A percentile compares a stretch with the other conserved stretches of the same genome.
Conservation (phyloP, 2,113 vertebrate genomes). For the Cacatua alba region DNA sequence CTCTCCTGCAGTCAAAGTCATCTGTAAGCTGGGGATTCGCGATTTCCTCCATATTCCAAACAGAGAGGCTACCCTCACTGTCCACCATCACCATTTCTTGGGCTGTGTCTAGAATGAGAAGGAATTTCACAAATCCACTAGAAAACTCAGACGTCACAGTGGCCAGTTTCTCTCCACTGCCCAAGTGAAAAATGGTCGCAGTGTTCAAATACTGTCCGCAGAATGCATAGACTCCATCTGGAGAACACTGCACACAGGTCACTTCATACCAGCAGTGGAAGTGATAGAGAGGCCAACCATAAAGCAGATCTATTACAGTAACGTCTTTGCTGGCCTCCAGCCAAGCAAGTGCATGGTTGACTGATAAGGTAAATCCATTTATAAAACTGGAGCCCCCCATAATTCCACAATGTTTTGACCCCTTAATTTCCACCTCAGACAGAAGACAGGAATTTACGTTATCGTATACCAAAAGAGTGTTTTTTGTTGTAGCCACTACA, state of each 20-base stretch:
- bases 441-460: conserved; percentile 96
- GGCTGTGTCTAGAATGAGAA: conserved; percentile 90
- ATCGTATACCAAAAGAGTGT: conserved; percentile 95
- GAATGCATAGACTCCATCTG: conserved; percentile 93
- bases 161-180: conserved; percentile 93
- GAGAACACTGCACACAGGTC: conserved; percentile 95
- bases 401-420: conserved; percentile 88
- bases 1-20: conserved; percentile 94
- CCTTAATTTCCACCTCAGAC: conserved; percentile 96
- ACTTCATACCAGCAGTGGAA: conserved; percentile 99
- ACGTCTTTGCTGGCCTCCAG: conserved; percentile 97
- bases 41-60: conserved; percentile 96
- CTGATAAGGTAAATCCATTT: conserved; percentile 93
- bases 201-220: conserved; percentile 98
- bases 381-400: conserved; percentile 88
- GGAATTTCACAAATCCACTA: conserved; percentile 95
- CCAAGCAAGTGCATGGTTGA: conserved; percentile 95
- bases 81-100: conserved; percentile 98
- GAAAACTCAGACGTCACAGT: conserved; percentile 97
- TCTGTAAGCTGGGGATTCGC: conserved; percentile 91
- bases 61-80: conserved; percentile 93
- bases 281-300: conserved; percentile 96
- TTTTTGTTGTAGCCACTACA: conserved; percentile 96
- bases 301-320: conserved; percentile 94
- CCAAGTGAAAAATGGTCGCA: conserved; percentile 91